These are phyloP conservation scores for Drosophila setifemur DNA, from an alignment of 1,140 invertebrate species.

Conservation along the genomic window DNA sequence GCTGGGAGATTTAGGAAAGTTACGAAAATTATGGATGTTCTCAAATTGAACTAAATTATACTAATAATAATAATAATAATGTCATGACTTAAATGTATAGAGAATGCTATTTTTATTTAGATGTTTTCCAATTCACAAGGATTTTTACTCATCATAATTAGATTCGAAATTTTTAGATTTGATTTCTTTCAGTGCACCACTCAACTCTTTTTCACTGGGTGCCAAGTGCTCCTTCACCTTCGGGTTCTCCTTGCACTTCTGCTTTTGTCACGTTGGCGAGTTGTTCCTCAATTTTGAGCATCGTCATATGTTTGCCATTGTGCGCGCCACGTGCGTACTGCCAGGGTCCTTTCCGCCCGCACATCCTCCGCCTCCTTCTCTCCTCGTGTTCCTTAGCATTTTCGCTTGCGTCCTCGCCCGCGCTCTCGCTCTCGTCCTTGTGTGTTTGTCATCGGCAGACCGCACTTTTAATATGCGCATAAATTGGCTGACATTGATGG, in stretches of 20 bases:
- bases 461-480: constrained; percentile 80
- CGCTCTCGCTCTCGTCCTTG: constrained; percentile 10
- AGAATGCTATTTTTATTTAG: too few relatives aligned
- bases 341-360: constrained; percentile 14
- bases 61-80: too few relatives aligned
- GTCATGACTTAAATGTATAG: too few relatives aligned
- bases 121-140: too few relatives aligned
- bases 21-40: not conserved
- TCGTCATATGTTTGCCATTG: constrained; percentile 57
- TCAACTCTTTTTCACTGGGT: constrained; percentile 6
- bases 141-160: too few relatives aligned
- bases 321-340: constrained; percentile 47
- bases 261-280: constrained; percentile 68
- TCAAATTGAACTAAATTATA: too few relatives aligned
- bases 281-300: constrained; percentile 67
- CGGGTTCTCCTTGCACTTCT: constrained; percentile 6
- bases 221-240: constrained; percentile 10
- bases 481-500: constrained; percentile 79
- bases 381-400: constrained; percentile 1
- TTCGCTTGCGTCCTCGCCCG: constrained; percentile 4
- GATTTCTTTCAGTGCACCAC: not conserved
- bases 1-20: not conserved
- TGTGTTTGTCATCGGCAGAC: constrained; percentile 75
- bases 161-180: too few relatives aligned
- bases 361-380: not conserved